These are phyloP conservation scores for Tiliacea aurago DNA, from an alignment of 2,888 invertebrate species.

Conservation along the genomic window DNA sequence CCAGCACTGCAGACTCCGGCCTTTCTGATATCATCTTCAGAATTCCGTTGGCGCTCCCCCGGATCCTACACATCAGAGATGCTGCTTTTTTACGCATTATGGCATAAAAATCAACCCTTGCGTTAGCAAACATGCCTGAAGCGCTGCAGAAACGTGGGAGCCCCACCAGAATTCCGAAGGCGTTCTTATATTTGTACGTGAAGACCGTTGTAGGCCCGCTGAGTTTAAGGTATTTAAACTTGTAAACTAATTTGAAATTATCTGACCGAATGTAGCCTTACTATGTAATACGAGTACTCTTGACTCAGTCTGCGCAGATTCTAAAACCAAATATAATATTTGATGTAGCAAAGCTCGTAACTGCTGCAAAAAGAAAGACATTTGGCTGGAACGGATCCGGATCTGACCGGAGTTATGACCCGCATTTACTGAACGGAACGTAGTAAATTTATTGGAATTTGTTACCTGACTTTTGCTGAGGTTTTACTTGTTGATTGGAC, in stretches of 20 bases:
- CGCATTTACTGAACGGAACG: conserved; percentile 40
- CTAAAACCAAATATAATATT: conserved; percentile 7
- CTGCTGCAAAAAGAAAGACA: conserved; percentile 39
- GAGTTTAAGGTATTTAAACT: background rate
- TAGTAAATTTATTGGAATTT: conserved; percentile 52
- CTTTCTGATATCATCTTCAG: too few relatives aligned
- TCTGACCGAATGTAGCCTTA: background rate
- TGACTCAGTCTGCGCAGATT: background rate
- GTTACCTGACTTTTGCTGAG: conserved; percentile 6
- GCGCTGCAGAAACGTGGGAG: too few relatives aligned
- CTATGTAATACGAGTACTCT: background rate
- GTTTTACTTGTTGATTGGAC: conserved; percentile 30
- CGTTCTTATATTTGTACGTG: too few relatives aligned
- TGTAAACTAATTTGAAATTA: background rate
- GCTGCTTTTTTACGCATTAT: too few relatives aligned
- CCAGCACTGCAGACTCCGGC: too few relatives aligned
- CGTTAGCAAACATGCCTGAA: too few relatives aligned
- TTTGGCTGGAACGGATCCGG: conserved; percentile 34
- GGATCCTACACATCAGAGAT: too few relatives aligned
- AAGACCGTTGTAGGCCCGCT: too few relatives aligned
- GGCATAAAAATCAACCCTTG: too few relatives aligned
- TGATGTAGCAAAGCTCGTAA: conserved; percentile 20
- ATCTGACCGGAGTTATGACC: conserved; percentile 40
- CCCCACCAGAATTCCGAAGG: too few relatives aligned
- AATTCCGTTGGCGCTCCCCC: too few relatives aligned